Percentiles rank a stretch among this genome's conserved stretches.
Conservation (phyloP, 2,113 vertebrate species). For the Mus musculus region GRCm39 chr3:152948001-152948500, state of each 20-base stretch:
- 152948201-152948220: background rate
- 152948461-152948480: rapidly evolving
- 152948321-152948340: background rate
- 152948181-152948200: background rate
- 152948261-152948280: background rate
- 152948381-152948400: background rate
- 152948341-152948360: background rate
- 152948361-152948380: background rate
- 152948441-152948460: background rate
- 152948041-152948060: constrained; percentile 70
- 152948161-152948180: constrained; percentile 34
- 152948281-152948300: background rate
- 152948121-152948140: background rate
- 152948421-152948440: background rate
- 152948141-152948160: constrained; percentile 32
- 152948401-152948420: background rate
- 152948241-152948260: background rate
- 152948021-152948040: constrained; percentile 77
- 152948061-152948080: constrained; percentile 69
- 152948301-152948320: background rate
- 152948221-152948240: background rate
- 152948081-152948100: constrained; percentile 70
- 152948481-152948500: background rate
- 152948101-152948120: background rate
- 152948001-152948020: constrained; percentile 80